Evolutionary conservation across 2,888 invertebrate species (phyloP).

Genomic region (Quadroppia sp.): DNA sequence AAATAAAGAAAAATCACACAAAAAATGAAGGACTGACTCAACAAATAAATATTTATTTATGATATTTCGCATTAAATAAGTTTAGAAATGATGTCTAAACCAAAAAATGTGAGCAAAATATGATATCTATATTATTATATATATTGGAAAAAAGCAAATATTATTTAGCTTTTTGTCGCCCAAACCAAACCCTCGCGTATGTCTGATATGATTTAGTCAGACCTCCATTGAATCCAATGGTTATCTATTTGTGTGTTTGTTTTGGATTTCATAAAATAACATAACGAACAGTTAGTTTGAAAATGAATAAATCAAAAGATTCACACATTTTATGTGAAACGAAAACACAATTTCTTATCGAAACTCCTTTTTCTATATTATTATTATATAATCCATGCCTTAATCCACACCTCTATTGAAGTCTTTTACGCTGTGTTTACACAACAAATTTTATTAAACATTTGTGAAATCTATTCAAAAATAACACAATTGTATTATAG

Average conservation of each 20-base stretch:
- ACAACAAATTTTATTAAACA: background rate
- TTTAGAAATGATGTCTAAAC: background rate
- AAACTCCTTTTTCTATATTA: background rate
- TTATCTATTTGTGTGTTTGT: background rate
- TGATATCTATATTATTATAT: background rate
- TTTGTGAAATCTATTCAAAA: background rate
- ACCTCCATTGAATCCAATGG: background rate
- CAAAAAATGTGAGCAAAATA: background rate
- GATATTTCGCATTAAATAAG: background rate
- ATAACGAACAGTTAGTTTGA: background rate
- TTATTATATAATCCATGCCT: no score
- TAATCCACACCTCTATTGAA: background rate
- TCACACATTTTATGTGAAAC: background rate
- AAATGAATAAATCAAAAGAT: background rate
- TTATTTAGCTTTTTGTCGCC: background rate
- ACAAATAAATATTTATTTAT: background rate
- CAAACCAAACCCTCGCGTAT: background rate
- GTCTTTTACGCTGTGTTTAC: background rate
- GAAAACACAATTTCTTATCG: background rate
- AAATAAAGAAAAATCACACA: background rate
- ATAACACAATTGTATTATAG: constrained; percentile 6
- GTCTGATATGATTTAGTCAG: constrained; percentile 7
- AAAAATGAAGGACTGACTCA: background rate
- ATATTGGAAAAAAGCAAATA: background rate
- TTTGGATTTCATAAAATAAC: background rate